Percentiles rank a stretch among this genome's conserved stretches.
Conservation (phyloP, 1,140 invertebrate genomes). For the Hyphantria cunea region DNA sequence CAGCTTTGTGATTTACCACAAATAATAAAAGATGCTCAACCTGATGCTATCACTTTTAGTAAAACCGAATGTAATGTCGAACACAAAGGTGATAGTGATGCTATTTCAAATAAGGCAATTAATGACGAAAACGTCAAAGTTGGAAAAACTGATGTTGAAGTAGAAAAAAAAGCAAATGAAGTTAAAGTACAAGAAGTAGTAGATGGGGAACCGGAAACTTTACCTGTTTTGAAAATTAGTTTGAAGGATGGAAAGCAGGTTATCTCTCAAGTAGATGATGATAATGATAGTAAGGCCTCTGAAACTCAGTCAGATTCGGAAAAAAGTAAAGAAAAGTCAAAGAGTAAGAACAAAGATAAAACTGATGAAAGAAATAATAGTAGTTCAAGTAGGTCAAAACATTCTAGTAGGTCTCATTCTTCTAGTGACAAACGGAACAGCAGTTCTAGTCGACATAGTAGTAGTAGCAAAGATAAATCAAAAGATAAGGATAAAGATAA, state of each 20-base stretch:
- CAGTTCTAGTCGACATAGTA: slow-evolving; percentile 64
- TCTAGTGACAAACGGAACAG: slow-evolving; percentile 76
- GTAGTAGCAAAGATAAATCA: slow-evolving; percentile 63
- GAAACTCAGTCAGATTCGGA: slow-evolving; percentile 65
- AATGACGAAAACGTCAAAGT: slow-evolving; percentile 26
- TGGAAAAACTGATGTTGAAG: slow-evolving; percentile 37
- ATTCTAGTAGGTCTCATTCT: slow-evolving; percentile 79
- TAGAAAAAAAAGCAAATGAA: slow-evolving; percentile 37
- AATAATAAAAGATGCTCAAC: slow-evolving; percentile 56
- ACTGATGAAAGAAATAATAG: slow-evolving; percentile 74
- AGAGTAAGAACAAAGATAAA: slow-evolving; percentile 69
- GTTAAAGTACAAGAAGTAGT: slow-evolving; percentile 62
- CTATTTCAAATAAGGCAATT: slow-evolving; percentile 25
- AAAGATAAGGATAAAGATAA: slow-evolving; percentile 78
- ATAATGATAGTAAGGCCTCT: slow-evolving; percentile 61
- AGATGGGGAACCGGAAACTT: slow-evolving; percentile 57
- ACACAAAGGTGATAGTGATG: slow-evolving; percentile 17
- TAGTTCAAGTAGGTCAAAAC: slow-evolving; percentile 78
- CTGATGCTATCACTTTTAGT: slow-evolving; percentile 37
- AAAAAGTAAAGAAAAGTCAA: slow-evolving; percentile 72
- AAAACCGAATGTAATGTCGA: slow-evolving; percentile 35
- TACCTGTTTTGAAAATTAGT: slow-evolving; percentile 84
- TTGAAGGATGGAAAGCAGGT: slow-evolving; percentile 89
- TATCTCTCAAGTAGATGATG: slow-evolving; percentile 84
- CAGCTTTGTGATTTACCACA: slow-evolving; percentile 59